Base-by-base conservation (phyloP, 2,888 invertebrate species). In the Tuta absoluta region DNA sequence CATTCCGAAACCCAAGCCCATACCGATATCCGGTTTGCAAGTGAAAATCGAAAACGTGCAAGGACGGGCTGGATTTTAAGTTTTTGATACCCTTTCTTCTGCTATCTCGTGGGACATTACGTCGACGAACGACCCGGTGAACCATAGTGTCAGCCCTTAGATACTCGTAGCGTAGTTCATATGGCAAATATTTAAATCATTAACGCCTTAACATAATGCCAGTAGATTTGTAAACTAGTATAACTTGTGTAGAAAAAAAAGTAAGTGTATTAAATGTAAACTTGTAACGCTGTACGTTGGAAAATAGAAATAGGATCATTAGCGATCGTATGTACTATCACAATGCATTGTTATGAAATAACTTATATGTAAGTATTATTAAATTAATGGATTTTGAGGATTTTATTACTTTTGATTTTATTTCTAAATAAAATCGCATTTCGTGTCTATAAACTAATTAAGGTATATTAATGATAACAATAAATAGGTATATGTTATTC, bases 1-100 rank as follows among this genome's bases (percentile, higher is more conserved):
- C 66, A 77, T 74, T 33, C 67, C 78, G 14, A 82, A 82, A 63
- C 81, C 84, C 28, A 53, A 65, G 2, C 56, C 56, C 66, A 77
- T 74, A 24, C 67, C 78, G 12, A 82, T 82, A 63, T 81, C 84
- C 17, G 49, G 65, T 2, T 65, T 83, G 23, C 78, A 84, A 8
- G 67, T 86, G 28, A 86, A 84, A 73, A 85, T 86, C 41, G 76
- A 75, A 19, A 85, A 72, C 59, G 72, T 87, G 37, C 82, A 85
- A 63, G 85, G 86, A 28, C 79, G 80, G 37, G 80, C 73, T 65
- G 81, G 78, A 60, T 86, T 82, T 72, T 85, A 69, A 17, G n/a
- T 53, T 53, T 14, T 1, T 53, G 0, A 17, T 17, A 45, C 45
- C 10, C n/a, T n/a, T n/a, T n/a, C n/a, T n/a, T n/a, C n/a, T n/a